Conservation (phyloP, 2,797 vertebrate genomes). For the Sphenodon punctatus region DNA sequence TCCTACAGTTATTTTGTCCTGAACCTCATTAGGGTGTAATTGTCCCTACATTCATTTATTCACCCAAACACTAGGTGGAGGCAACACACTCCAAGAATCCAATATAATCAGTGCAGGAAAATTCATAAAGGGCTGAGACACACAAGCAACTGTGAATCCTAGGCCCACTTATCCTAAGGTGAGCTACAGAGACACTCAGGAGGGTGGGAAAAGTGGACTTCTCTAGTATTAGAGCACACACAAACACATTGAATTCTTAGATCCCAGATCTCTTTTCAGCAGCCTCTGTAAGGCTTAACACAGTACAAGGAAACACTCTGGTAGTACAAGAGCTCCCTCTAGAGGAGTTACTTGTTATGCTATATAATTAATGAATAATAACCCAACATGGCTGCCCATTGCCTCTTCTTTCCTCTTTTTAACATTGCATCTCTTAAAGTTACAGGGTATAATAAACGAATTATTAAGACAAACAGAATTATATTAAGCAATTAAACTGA, state of each 20-base stretch:
- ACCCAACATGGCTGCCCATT: not conserved
- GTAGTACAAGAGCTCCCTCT: not conserved
- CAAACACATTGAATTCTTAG: not conserved
- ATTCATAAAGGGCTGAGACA: too few relatives aligned
- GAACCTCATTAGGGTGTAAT: not conserved
- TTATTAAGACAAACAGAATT: not conserved
- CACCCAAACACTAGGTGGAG: not conserved
- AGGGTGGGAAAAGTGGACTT: not conserved
- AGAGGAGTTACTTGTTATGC: not conserved
- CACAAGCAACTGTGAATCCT: not conserved
- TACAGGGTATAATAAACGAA: not conserved
- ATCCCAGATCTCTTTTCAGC: not conserved
- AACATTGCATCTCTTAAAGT: not conserved
- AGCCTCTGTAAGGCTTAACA: not conserved
- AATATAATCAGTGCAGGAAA: too few relatives aligned
- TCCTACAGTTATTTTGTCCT: too few relatives aligned
- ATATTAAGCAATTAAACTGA: not conserved
- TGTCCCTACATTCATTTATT: not conserved
- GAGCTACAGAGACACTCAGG: not conserved
- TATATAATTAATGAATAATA: accelerated
- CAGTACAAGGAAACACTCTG: not conserved
- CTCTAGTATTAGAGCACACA: not conserved
- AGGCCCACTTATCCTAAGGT: not conserved
- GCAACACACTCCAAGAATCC: not conserved
- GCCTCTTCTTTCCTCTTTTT: not conserved